A percentile compares a stretch with the other conserved stretches of the same genome.
Conservation (phyloP, 1,140 invertebrate genomes). For the Leptopilina clavipes region DNA sequence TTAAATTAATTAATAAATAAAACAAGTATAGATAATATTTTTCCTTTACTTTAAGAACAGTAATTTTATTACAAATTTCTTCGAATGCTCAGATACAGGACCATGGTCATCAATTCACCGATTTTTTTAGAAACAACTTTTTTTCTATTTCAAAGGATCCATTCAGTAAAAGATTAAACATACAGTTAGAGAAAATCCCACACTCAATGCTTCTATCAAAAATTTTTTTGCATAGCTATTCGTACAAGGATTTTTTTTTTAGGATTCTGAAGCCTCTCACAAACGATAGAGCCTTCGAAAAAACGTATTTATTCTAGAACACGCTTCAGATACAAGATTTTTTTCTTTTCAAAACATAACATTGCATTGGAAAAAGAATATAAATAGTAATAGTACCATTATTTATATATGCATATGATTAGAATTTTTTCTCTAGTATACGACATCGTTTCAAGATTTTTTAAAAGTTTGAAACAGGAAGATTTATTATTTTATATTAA, state of each 20-base stretch:
- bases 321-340: not conserved
- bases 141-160: not conserved
- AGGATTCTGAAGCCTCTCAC: not conserved
- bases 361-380: no score
- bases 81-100: no score
- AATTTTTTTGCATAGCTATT: slow-evolving; percentile 9
- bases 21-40: no score
- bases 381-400: no score
- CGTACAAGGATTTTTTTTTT: slow-evolving; percentile 1
- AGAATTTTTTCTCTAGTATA: no score
- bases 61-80: no score
- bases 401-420: no score
- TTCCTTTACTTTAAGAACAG: no score
- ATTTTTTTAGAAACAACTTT: not conserved
- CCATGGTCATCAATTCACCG: not conserved
- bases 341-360: not conserved
- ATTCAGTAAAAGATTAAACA: slow-evolving; percentile 26
- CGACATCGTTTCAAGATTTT: no score
- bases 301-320: not conserved
- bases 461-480: no score
- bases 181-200: not conserved
- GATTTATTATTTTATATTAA: no score
- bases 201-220: slow-evolving; percentile 10
- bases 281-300: not conserved
- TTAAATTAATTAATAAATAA: no score